A percentile compares a stretch with the other conserved stretches of the same genome.
These are phyloP conservation scores for Drosophila pectinifera DNA, from an alignment of 1,140 invertebrate genomes.

Conservation along the genomic window DNA sequence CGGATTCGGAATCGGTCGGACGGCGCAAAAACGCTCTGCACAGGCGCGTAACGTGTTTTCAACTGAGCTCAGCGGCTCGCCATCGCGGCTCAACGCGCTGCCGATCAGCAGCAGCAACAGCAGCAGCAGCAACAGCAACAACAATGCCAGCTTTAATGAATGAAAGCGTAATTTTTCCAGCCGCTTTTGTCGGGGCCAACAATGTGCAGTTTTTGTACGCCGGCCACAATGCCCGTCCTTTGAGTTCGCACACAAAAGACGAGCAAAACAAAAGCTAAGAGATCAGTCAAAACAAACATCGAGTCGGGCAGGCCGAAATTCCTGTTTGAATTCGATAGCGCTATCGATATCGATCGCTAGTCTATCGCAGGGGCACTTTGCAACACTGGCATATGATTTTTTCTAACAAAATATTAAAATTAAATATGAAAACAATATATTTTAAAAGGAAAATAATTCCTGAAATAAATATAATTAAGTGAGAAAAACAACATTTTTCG, in stretches of 20 bases:
- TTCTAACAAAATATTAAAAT: too few species aligned
- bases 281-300: constrained; percentile 14
- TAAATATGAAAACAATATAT: too few species aligned
- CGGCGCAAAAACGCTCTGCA: constrained; percentile 72
- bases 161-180: constrained; percentile 71
- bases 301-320: too few species aligned
- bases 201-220: constrained; percentile 68
- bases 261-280: constrained; percentile 39
- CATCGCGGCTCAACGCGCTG: constrained; percentile 56
- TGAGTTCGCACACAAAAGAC: constrained; percentile 62
- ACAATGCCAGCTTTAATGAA: constrained; percentile 75
- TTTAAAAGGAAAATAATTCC: too few species aligned
- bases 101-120: constrained; percentile 14
- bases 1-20: constrained; percentile 38
- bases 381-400: background rate
- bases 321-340: constrained; percentile 13
- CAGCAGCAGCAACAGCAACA: constrained; percentile 34
- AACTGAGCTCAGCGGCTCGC: constrained; percentile 57
- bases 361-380: background rate
- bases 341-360: constrained; percentile 7
- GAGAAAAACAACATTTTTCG: too few species aligned
- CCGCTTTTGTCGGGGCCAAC: constrained; percentile 61
- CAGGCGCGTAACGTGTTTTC: constrained; percentile 77
- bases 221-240: constrained; percentile 65
- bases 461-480: too few species aligned